These are phyloP conservation scores for Oikopleura dioica DNA, from an alignment of 23 tunicate species.

Conservation along the genomic window DNA sequence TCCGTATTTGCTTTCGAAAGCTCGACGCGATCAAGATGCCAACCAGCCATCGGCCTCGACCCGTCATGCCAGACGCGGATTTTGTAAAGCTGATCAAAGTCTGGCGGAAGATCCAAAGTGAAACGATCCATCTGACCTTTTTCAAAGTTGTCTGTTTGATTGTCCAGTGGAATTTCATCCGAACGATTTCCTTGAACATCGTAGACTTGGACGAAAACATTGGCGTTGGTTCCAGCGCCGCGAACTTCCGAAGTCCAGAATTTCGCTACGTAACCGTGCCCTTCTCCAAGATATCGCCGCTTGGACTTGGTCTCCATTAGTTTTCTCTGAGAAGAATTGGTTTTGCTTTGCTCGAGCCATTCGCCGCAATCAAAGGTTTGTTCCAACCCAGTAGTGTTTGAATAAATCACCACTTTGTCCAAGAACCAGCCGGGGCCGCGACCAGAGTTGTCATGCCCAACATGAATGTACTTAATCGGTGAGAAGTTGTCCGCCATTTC, in stretches of 20 bases:
- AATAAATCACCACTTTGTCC: constrained; percentile 7
- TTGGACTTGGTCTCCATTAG: constrained; percentile 32
- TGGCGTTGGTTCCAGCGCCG: constrained; percentile 90
- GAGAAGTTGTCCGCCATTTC: constrained; percentile 46
- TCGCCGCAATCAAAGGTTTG: constrained; percentile 59
- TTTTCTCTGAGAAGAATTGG: constrained; percentile 51
- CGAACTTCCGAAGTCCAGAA: constrained; percentile 54
- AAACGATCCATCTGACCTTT: constrained; percentile 78
- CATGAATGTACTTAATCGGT: constrained; percentile 61
- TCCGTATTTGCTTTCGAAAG: neutral
- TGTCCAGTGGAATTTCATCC: constrained; percentile 47
- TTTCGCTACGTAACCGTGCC: neutral
- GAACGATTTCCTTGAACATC: constrained; percentile 62
- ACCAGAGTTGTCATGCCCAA: constrained; percentile 91
- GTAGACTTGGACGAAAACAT: constrained; percentile 78
- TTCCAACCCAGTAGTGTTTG: neutral
- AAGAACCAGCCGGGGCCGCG: constrained; percentile 79
- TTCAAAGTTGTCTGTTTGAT: constrained; percentile 93
- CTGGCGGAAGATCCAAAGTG: constrained; percentile 28
- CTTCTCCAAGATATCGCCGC: neutral
- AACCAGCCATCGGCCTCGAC: constrained; percentile 68
- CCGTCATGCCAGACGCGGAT: constrained; percentile 89
- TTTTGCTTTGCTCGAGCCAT: constrained; percentile 65
- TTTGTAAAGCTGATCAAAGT: constrained; percentile 55
- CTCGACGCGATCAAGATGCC: constrained; percentile 46